Base-by-base conservation (phyloP, 2,888 invertebrate genomes). In the Zele albiditarsus region DNA sequence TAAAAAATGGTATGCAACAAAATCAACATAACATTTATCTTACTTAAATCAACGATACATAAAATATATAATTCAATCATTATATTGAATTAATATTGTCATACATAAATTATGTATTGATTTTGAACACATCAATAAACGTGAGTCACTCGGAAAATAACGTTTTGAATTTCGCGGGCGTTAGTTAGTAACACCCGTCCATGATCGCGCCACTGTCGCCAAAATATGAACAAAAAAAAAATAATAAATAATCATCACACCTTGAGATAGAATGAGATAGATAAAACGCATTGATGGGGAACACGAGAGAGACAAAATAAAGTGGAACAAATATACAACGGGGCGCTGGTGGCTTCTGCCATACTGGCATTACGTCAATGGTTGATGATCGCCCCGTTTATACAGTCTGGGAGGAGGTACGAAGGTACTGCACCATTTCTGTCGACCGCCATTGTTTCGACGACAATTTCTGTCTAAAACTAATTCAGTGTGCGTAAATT, bases 281-380 rank as follows among this genome's bases (percentile, higher is more conserved):
- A 38, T 33, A 5, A 2, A 16, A 14, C 5, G 5, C 42, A 46
- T 25, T 27, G 0, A 42, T 20, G 12, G 28, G 8, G 28, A 20
- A 14, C 4, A 28, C 46, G 4, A n/a, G 6, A 42, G 8, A 14
- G 2, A 60, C 5, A 16, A 16, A 10, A 4, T 14, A 16, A 58
- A 58, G 16, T 27, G 23, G 27, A 23, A 27, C 5, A 12, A 58
- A 27, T 6, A 5, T 14, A 58, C 58, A 58, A 70, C 31, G 23
- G 58, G 58, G 69, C 79, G 81, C 80, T 80, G 75, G 78, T 82
- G 78, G 77, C 79, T 79, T 78, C 86, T 86, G 86, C 86, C 83
- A 86, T 85, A 85, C 84, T 85, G 85, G 84, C 84, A 84, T 86
- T 86, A 85, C 86, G 86, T 86, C 86, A 86, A 85, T 85, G 83